Conservation (phyloP, 2,888 invertebrate species). For the Colletes collaris region DNA sequence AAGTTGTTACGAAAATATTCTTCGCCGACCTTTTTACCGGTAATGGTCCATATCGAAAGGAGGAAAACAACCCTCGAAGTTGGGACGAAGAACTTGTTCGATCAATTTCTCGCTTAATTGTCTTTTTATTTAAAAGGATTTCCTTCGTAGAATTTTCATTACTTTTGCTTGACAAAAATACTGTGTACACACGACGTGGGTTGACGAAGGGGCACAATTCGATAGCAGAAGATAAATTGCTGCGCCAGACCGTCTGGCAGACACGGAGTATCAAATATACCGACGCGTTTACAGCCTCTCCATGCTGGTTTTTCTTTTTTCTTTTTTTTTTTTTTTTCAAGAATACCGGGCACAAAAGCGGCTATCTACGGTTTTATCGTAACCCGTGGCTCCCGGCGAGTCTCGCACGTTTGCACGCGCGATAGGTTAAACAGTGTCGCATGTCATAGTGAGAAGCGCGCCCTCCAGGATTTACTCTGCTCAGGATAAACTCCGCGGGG, state of each 20-base stretch:
- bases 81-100: too few relatives aligned
- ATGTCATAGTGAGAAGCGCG: constrained; percentile 16
- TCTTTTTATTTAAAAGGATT: too few relatives aligned
- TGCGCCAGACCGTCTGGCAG: neutral
- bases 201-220: too few relatives aligned
- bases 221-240: neutral
- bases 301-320: neutral
- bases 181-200: too few relatives aligned
- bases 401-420: constrained; percentile 39
- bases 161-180: too few relatives aligned
- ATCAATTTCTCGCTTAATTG: too few relatives aligned
- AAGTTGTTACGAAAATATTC: too few relatives aligned
- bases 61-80: too few relatives aligned
- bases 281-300: neutral
- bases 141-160: too few relatives aligned
- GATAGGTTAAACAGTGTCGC: constrained; percentile 47
- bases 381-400: constrained; percentile 37
- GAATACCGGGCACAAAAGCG: neutral
- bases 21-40: too few relatives aligned
- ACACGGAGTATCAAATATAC: constrained; percentile 2
- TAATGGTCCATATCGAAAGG: too few relatives aligned
- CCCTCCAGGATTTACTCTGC: constrained; percentile 50
- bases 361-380: constrained; percentile 19
- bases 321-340: neutral
- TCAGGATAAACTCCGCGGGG: constrained; percentile 23